These are phyloP conservation scores for Decapterus maruadsi DNA, from an alignment of 2,797 vertebrate species.

Conservation along the genomic window DNA sequence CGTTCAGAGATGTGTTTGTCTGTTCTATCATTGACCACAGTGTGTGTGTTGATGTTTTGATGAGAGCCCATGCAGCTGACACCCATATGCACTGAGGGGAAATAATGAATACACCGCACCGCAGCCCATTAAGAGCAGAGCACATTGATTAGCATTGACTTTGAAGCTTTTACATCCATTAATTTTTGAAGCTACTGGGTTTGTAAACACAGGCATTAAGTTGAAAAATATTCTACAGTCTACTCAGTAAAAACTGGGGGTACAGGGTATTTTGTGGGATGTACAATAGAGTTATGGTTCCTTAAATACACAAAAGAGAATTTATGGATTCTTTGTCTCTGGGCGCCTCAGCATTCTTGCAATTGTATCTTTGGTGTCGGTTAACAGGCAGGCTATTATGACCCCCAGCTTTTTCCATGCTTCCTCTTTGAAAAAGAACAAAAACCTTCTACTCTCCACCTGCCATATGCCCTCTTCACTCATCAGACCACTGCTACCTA, in stretches of 20 bases:
- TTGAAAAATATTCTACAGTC: slow-evolving; percentile 13
- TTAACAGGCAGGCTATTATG: slow-evolving; percentile 58
- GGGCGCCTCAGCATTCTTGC: slow-evolving; percentile 61
- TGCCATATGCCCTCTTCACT: slow-evolving; percentile 62
- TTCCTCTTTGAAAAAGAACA: slow-evolving; percentile 66
- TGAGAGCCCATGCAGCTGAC: slow-evolving; percentile 74
- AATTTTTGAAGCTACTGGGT: slow-evolving; percentile 37
- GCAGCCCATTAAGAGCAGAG: slow-evolving; percentile 65
- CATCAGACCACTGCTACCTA: slow-evolving; percentile 53
- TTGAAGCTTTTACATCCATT: slow-evolving; percentile 59
- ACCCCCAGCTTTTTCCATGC: slow-evolving; percentile 54
- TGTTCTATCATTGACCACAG: slow-evolving; percentile 9
- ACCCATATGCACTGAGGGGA: slow-evolving; percentile 61
- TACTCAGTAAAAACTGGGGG: neutral
- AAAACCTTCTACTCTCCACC: slow-evolving; percentile 68
- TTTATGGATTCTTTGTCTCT: slow-evolving; percentile 47
- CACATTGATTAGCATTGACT: slow-evolving; percentile 73
- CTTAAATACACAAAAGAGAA: slow-evolving; percentile 44
- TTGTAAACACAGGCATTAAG: slow-evolving; percentile 22
- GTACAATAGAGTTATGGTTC: slow-evolving; percentile 1
- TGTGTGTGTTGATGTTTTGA: slow-evolving; percentile 41
- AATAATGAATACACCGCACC: slow-evolving; percentile 66
- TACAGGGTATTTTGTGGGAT: neutral
- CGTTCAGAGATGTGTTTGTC: slow-evolving; percentile 27
- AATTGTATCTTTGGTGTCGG: slow-evolving; percentile 73